Conservation (phyloP, 1,140 invertebrate species). For the Megalopta genalis region DNA sequence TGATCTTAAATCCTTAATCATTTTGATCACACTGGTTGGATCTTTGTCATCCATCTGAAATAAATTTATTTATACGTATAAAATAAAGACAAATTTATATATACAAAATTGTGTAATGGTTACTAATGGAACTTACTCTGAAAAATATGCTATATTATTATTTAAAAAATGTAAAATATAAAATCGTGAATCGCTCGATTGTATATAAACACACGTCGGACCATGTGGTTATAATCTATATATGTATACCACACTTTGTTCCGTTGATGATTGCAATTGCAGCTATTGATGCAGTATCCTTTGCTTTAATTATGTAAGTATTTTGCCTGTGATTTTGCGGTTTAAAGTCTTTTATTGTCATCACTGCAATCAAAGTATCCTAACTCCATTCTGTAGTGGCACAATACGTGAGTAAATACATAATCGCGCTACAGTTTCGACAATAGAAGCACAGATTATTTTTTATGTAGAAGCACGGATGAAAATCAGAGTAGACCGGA, state of each 20-base stretch:
- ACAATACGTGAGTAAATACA: no score
- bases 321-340: background rate
- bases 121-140: slow-evolving; percentile 1
- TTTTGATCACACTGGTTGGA: slow-evolving; percentile 68
- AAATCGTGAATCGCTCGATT: background rate
- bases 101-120: background rate
- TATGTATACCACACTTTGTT: background rate
- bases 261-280: background rate
- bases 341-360: background rate
- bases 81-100: background rate
- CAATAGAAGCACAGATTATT: no score
- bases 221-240: background rate
- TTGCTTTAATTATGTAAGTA: background rate
- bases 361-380: background rate
- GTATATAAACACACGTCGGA: background rate
- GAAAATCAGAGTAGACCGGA: no score
- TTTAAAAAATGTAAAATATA: background rate
- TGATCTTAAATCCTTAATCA: slow-evolving; percentile 67
- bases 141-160: background rate
- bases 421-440: no score
- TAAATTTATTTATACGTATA: background rate
- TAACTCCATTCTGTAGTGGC: background rate
- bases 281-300: background rate
- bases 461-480: no score
- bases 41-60: slow-evolving; percentile 64